Base-by-base conservation (phyloP, 1,140 invertebrate genomes). In the Leptoteleia sp. region DNA sequence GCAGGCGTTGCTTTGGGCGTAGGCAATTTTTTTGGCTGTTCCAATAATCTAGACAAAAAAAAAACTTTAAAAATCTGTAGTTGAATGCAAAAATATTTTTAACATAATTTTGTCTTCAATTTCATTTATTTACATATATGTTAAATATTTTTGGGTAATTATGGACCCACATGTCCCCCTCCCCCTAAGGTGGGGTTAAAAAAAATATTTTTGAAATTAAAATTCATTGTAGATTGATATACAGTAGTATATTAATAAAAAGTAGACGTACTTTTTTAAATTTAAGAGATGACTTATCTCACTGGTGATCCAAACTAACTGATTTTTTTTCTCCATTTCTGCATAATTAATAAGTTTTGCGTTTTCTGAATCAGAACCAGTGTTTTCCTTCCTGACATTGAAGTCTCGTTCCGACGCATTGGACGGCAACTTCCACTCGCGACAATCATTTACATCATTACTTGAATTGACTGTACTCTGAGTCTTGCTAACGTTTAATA, bases 211-310 rank as follows among this genome's bases (percentile, higher is more conserved):
- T 3, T 25, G 3, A 25, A 3, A 6, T 25, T 25, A 3, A 25
- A 25, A 25, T 25, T 25, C 6, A 25, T 25, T 25, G 22, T 25
- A 25, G 3, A 25, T 25, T 25, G n/a, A n/a, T 25, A 25, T 25
- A 6, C 6, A 3, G 3, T 25, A 25, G 6, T 25, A 25, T 3
- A 25, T 25, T 25, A 25, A 25, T 25, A 25, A 33, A 27, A 55
- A 27, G 12, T 48, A 50, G 37, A 83, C 77, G 13, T 76, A 89
- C 84, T 86, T 87, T 80, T 91, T 91, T 4, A 91, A 77, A 72
- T 90, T 90, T 11, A 84, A 88, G 1, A 91, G 70, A 70, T 91
- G 90, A 55, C 85, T 86, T 7, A 91, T 91, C 76, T 91, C 89
- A 64, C 86, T 90, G n/a, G 85, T 89, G 22, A 91, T 91, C 90